A percentile compares a stretch with the other conserved stretches of the same genome.
Evolutionary conservation across 2,797 vertebrate genomes (phyloP).

Genomic region (Pseudotriccus pelzelni): DNA sequence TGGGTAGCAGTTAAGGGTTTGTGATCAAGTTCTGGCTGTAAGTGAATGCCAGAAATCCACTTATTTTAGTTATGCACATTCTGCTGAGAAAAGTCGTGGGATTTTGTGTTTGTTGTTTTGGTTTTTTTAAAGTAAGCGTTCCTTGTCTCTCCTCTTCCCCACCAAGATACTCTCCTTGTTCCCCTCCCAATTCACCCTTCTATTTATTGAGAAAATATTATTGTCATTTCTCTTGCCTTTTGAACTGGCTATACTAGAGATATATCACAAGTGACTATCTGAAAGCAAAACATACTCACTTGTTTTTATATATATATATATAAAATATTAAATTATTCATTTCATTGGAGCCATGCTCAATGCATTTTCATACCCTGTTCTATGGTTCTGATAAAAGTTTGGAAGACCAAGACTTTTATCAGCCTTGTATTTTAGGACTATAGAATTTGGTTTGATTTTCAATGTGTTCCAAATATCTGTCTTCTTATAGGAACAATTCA

Average conservation of each 20-base stretch:
- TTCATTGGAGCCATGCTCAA: not conserved
- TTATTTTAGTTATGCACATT: not conserved
- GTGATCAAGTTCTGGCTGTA: not conserved
- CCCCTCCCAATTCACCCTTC: not conserved
- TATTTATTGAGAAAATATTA: not conserved
- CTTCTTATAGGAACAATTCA: not conserved
- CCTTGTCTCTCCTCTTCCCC: not conserved
- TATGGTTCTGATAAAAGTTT: not conserved
- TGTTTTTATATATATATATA: not conserved
- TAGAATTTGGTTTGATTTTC: not conserved
- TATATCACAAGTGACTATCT: not conserved
- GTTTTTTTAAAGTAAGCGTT: not conserved
- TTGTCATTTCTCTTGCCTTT: not conserved
- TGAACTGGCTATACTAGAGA: not conserved
- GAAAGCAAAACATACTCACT: not conserved
- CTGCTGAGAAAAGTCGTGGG: not conserved
- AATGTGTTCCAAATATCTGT: not conserved
- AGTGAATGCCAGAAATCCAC: not conserved
- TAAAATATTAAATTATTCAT: not conserved
- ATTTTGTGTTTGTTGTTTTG: not conserved
- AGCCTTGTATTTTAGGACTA: not conserved
- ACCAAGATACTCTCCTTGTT: not conserved
- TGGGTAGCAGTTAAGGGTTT: not conserved
- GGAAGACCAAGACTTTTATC: not conserved
- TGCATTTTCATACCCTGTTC: not conserved